A percentile compares a stretch with the other conserved stretches of the same genome.
These are phyloP conservation scores for Mercenaria mercenaria DNA, from an alignment of 1,140 invertebrate species.

Conservation along the genomic window DNA sequence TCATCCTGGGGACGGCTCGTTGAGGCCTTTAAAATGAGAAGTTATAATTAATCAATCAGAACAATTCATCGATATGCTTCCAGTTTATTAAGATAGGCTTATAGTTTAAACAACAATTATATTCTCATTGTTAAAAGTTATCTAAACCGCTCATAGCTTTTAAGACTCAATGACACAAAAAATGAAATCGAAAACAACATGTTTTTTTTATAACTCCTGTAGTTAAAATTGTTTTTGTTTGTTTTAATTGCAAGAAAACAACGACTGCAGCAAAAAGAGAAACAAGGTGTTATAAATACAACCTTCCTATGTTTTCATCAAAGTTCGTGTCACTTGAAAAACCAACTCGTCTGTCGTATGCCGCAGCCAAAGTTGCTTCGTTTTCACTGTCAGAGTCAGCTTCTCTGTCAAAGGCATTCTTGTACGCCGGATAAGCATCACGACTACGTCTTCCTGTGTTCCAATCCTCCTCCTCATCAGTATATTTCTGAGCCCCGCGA, in stretches of 20 bases:
- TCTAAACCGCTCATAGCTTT: too few species aligned
- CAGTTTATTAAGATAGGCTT: too few species aligned
- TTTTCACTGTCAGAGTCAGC: slow-evolving; percentile 11
- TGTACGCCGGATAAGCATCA: not conserved
- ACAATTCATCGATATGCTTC: not conserved
- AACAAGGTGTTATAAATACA: too few species aligned
- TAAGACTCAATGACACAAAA: too few species aligned
- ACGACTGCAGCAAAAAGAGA: too few species aligned
- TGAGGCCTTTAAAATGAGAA: not conserved
- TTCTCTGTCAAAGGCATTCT: not conserved
- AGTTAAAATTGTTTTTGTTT: too few species aligned
- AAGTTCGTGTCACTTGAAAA: not conserved
- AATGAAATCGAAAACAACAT: too few species aligned
- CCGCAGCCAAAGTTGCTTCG: not conserved
- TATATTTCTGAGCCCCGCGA: not conserved
- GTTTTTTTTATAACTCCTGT: too few species aligned
- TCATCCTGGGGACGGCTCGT: not conserved
- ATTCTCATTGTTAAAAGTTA: too few species aligned
- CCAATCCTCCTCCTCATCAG: not conserved
- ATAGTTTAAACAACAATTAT: too few species aligned
- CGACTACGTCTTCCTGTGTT: not conserved
- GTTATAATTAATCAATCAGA: not conserved
- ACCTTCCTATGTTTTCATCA: not conserved
- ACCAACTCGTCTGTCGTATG: not conserved
- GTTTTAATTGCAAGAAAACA: too few species aligned